A percentile compares a stretch with the other conserved stretches of the same genome.
Conservation (phyloP, 2,797 vertebrate species). For the Neostethus bicornis region DNA sequence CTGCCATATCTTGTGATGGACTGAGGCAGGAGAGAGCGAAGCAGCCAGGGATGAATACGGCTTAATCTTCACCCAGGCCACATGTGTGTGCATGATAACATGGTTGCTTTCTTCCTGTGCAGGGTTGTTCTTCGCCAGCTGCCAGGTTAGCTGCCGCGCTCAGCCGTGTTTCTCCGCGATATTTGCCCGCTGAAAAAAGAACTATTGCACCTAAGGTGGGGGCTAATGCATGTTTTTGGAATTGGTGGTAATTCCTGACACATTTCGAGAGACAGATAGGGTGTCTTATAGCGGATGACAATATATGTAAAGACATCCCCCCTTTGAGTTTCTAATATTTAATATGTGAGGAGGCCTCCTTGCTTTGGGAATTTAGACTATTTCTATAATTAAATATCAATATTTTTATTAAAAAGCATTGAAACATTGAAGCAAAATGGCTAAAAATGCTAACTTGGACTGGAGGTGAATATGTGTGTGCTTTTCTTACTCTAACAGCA, state of each 20-base stretch:
- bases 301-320: conserved; percentile 78
- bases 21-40: conserved; percentile 82
- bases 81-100: conserved; percentile 88
- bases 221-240: conserved; percentile 87
- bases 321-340: conserved; percentile 74
- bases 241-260: conserved; percentile 83
- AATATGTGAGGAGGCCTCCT: conserved; percentile 61
- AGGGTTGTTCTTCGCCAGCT: conserved; percentile 78
- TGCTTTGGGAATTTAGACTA: conserved; percentile 59
- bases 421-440: conserved; percentile 37
- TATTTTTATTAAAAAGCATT: conserved; percentile 57
- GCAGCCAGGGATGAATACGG: conserved; percentile 86
- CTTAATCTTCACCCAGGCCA: conserved; percentile 87
- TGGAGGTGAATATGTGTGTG: conserved; percentile 3
- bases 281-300: conserved; percentile 79
- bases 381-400: conserved; percentile 66
- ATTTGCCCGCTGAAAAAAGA: conserved; percentile 81
- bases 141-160: conserved; percentile 84
- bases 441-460: conserved; percentile 29
- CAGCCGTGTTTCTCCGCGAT: conserved; percentile 82
- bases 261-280: conserved; percentile 83
- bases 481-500: conserved; percentile 25
- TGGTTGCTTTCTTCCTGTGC: conserved; percentile 82
- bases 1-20: conserved; percentile 86
- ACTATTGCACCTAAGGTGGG: conserved; percentile 78